A percentile compares a stretch with the other conserved stretches of the same genome.
These are phyloP conservation scores for Ornithorhynchus anatinus DNA, from an alignment of 2,113 vertebrate genomes.

Conservation along the genomic window DNA sequence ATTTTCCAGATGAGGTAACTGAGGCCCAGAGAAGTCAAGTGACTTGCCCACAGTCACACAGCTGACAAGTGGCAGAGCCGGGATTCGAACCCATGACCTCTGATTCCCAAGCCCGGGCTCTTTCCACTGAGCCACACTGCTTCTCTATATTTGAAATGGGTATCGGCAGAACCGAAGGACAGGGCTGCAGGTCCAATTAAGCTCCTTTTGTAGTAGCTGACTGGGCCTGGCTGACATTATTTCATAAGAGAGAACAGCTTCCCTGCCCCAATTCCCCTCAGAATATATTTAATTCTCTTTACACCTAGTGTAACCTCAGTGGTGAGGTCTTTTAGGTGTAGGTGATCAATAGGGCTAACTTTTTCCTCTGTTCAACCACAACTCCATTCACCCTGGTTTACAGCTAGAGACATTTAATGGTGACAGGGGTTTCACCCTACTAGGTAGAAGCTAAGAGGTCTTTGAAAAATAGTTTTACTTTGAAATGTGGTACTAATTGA, in stretches of 20 bases:
- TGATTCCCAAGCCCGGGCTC: too few species aligned
- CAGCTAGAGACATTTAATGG: slow-evolving; percentile 4
- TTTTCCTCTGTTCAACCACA: neutral
- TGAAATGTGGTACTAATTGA: neutral
- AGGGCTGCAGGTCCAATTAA: neutral
- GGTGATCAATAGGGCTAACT: neutral
- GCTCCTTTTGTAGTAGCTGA: neutral
- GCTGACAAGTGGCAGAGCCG: too few species aligned
- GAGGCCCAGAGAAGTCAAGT: too few species aligned
- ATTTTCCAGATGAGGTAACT: too few species aligned
- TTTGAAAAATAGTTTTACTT: slow-evolving; percentile 26
- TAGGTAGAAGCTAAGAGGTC: slow-evolving; percentile 6
- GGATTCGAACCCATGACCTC: too few species aligned
- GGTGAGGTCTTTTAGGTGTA: neutral
- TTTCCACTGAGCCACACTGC: too few species aligned
- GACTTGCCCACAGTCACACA: too few species aligned
- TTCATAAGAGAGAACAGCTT: neutral
- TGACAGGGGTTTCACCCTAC: slow-evolving; percentile 20
- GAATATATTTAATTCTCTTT: neutral
- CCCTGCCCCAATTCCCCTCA: accelerated
- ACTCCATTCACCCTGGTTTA: slow-evolving; percentile 8
- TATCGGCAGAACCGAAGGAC: neutral
- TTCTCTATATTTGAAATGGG: neutral
- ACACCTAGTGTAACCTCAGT: neutral
- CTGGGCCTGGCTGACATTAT: neutral